phyloP scores from a whole-genome alignment of 2,888 invertebrate genomes.

The Cheiracanthium punctorium region DNA sequence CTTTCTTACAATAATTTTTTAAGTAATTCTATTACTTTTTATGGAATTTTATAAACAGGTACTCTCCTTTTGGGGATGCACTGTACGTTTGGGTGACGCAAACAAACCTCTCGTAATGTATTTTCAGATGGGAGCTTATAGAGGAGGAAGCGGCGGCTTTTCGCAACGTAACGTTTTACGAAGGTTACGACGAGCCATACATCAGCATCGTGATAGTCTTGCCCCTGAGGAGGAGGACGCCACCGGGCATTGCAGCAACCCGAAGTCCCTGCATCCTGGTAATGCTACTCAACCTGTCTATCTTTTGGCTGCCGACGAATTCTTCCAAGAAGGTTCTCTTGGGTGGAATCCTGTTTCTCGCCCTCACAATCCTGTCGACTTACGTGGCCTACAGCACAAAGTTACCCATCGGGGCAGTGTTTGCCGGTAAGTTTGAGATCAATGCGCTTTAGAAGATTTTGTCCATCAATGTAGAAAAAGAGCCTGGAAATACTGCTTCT shows the following conservation, averaged over 20 bases:
- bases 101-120: too few relatives aligned
- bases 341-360: constrained; percentile 36
- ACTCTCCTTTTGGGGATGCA: too few relatives aligned
- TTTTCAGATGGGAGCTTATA: constrained; percentile 44
- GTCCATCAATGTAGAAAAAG: too few relatives aligned
- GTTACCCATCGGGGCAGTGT: neutral
- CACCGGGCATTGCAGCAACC: constrained; percentile 42
- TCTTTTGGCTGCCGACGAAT: constrained; percentile 60
- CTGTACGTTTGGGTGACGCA: too few relatives aligned
- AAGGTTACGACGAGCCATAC: constrained; percentile 42
- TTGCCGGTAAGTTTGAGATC: constrained; percentile 27
- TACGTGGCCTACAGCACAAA: constrained; percentile 37
- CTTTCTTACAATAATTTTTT: too few relatives aligned
- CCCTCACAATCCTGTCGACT: constrained; percentile 27
- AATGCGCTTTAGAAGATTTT: too few relatives aligned
- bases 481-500: too few relatives aligned
- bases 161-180: constrained; percentile 50
- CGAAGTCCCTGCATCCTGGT: constrained; percentile 44
- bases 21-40: too few relatives aligned
- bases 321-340: constrained; percentile 45
- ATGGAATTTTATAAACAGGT: too few relatives aligned
- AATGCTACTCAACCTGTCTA: constrained; percentile 39
- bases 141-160: neutral
- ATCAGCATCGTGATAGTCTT: constrained; percentile 22
- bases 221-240: constrained; percentile 36